These are phyloP conservation scores for Condylura cristata DNA, from an alignment of 2,113 vertebrate species.

Conservation along the genomic window DNA sequence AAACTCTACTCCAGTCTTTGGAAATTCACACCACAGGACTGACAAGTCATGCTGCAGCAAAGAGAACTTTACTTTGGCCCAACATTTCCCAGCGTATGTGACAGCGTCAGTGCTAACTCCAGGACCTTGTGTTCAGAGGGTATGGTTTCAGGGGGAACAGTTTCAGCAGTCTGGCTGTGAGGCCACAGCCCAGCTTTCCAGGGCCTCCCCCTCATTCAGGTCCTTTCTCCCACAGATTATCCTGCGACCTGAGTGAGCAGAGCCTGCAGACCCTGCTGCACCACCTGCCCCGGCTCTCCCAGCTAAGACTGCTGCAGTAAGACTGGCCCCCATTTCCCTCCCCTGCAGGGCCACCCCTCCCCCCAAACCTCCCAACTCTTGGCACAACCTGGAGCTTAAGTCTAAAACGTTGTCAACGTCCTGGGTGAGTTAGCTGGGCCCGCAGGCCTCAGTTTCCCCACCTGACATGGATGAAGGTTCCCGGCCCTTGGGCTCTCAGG, in stretches of 20 bases:
- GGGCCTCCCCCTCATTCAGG: background rate
- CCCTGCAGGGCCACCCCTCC: background rate
- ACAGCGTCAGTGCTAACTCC: background rate
- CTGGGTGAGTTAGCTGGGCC: background rate
- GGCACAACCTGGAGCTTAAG: no score
- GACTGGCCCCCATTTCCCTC: background rate
- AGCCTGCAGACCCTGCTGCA: conserved; percentile 85
- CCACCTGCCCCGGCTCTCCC: conserved; percentile 81
- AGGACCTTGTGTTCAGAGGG: background rate
- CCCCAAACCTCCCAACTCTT: background rate
- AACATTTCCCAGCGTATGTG: background rate
- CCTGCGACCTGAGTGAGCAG: conserved; percentile 82
- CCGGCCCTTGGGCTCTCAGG: background rate
- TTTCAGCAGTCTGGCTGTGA: background rate
- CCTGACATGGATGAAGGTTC: background rate
- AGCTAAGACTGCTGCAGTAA: conserved; percentile 90
- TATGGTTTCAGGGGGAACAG: no score
- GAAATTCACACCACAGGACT: background rate
- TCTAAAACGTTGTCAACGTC: background rate
- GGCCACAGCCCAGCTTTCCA: background rate
- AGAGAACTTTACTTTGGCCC: background rate
- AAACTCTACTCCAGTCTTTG: background rate
- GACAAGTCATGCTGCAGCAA: background rate
- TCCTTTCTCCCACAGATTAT: conserved; percentile 86
- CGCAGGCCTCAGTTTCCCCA: background rate